These are phyloP conservation scores for Drosophila nannoptera DNA, from an alignment of 1,140 invertebrate genomes.

Conservation along the genomic window DNA sequence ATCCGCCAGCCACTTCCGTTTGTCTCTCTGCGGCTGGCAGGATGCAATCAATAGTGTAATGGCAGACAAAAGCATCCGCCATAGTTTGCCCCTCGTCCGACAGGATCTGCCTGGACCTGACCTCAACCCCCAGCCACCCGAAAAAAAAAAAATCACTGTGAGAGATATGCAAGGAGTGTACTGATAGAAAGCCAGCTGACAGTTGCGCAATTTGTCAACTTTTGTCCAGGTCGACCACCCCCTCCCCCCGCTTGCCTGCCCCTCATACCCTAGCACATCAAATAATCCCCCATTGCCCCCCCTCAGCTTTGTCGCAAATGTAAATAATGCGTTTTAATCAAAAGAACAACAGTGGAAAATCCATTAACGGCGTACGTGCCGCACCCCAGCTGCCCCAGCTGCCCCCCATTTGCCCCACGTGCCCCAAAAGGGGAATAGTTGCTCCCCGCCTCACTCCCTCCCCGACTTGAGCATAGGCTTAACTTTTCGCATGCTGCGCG, in stretches of 20 bases:
- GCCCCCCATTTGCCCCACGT: slow-evolving; percentile 16
- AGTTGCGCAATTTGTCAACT: slow-evolving; percentile 66
- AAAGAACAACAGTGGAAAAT: slow-evolving; percentile 60
- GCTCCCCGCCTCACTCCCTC: background rate
- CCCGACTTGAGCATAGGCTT: slow-evolving; percentile 5
- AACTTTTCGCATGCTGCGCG: slow-evolving; percentile 43
- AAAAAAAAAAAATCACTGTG: slow-evolving; percentile 4
- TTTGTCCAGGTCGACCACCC: slow-evolving; percentile 25
- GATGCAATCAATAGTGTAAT: slow-evolving; percentile 78
- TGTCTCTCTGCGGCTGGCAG: slow-evolving; percentile 70
- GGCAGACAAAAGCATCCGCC: slow-evolving; percentile 75
- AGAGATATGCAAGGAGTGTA: slow-evolving; percentile 34
- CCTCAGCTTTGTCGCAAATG: slow-evolving; percentile 54
- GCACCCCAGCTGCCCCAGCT: slow-evolving; percentile 23
- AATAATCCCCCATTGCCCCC: slow-evolving; percentile 6
- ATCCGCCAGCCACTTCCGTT: slow-evolving; percentile 62
- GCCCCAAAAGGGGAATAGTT: slow-evolving; percentile 10
- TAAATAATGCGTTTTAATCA: slow-evolving; percentile 76
- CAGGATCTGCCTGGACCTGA: slow-evolving; percentile 15
- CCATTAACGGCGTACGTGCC: slow-evolving; percentile 67
- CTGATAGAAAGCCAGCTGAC: slow-evolving; percentile 20
- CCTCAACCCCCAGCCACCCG: background rate
- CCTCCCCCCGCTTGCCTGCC: slow-evolving; percentile 24
- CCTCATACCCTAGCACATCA: slow-evolving; percentile 45
- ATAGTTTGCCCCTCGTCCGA: slow-evolving; percentile 49